phyloP scores from a whole-genome alignment of 2,113 vertebrate species.

The Ptyas mucosa region DNA sequence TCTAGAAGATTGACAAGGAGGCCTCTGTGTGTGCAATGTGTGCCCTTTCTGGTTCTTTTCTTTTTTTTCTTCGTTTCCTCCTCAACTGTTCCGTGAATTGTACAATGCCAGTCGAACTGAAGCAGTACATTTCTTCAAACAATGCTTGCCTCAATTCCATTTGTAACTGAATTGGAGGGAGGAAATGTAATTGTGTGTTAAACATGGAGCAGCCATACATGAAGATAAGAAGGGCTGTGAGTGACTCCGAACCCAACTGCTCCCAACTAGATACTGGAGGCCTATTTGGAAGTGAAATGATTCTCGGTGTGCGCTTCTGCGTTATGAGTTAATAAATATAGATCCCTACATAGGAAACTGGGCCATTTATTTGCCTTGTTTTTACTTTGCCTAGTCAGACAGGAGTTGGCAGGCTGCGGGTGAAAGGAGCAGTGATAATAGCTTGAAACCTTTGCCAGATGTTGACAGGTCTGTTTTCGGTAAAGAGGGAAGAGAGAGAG shows the following conservation, averaged over 20 bases:
- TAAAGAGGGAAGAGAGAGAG: not conserved
- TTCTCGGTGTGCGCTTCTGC: not conserved
- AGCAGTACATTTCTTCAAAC: conserved; percentile 76
- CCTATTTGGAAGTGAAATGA: conserved; percentile 66
- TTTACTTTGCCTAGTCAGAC: conserved; percentile 3
- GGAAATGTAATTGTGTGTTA: conserved; percentile 76
- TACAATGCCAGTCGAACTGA: conserved; percentile 70
- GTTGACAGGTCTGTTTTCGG: not conserved
- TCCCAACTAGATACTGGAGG: conserved; percentile 49
- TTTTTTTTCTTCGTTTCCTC: not conserved
- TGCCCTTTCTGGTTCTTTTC: not conserved
- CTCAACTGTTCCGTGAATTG: conserved; percentile 67
- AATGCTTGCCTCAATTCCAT: conserved; percentile 73
- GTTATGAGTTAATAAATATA: not conserved
- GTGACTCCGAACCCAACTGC: conserved; percentile 60
- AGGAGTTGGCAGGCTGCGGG: conserved; percentile 7
- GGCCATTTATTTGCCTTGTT: conserved; percentile 38
- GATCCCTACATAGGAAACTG: not conserved
- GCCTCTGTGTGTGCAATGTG: no score
- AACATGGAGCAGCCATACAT: conserved; percentile 67
- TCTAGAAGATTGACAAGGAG: conserved; percentile 31
- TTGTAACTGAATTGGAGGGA: conserved; percentile 74
- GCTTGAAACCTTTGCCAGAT: not conserved
- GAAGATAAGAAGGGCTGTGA: conserved; percentile 66
- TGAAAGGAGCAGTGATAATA: not conserved